A percentile compares a stretch with the other conserved stretches of the same genome.
Conservation (phyloP, 2,797 vertebrate species). For the Dallia pectoralis region DNA sequence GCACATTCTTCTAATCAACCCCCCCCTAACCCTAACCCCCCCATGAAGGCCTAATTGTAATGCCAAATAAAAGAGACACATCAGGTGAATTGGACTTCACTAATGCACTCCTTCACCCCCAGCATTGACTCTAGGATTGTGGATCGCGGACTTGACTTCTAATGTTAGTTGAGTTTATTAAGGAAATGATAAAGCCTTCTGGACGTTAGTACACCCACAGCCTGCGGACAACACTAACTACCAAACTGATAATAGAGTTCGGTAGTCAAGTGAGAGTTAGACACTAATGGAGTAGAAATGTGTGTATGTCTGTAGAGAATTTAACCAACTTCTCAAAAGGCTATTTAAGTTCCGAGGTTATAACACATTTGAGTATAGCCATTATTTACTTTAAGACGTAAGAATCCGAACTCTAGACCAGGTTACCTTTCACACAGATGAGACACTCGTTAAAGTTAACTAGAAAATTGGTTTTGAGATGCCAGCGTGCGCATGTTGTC, state of each 20-base stretch:
- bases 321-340: background rate
- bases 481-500: conserved; percentile 24
- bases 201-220: background rate
- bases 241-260: no score
- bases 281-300: no score
- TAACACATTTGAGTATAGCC: background rate
- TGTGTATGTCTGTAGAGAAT: background rate
- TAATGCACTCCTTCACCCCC: background rate
- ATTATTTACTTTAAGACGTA: background rate
- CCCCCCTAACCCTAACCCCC: no score
- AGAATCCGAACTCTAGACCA: background rate
- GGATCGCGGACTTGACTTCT: background rate
- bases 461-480: background rate
- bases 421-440: conserved; percentile 20
- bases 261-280: no score
- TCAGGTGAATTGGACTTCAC: conserved; percentile 38
- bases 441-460: conserved; percentile 29
- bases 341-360: background rate
- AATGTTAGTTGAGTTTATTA: background rate
- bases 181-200: background rate
- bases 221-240: background rate
- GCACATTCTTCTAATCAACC: conserved; percentile 58
- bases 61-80: conserved; percentile 46
- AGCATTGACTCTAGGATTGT: background rate
- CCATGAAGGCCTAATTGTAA: conserved; percentile 56